These are phyloP conservation scores for Pollenia labialis DNA, from an alignment of 2,888 invertebrate genomes.

Conservation along the genomic window DNA sequence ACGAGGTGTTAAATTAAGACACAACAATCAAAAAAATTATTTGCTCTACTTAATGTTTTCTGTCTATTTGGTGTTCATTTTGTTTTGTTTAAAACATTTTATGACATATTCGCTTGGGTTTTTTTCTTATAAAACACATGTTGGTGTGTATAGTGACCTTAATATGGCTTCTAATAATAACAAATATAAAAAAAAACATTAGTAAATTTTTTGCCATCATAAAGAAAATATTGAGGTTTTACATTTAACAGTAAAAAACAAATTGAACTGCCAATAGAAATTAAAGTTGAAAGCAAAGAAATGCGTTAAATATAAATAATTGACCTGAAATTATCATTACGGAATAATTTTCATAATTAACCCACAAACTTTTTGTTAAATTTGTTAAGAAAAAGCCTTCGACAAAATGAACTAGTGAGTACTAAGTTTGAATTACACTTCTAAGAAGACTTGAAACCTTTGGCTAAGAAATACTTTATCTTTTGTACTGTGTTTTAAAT, in stretches of 20 bases:
- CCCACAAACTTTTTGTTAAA: not conserved
- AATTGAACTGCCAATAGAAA: not conserved
- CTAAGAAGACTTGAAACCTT: not conserved
- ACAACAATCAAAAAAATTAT: slow-evolving; percentile 45
- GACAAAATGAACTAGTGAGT: no score
- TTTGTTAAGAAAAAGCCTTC: no score
- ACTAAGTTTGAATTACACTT: no score
- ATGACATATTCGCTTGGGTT: slow-evolving; percentile 1
- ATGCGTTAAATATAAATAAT: slow-evolving; percentile 18
- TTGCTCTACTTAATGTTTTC: slow-evolving; percentile 47
- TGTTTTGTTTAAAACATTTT: slow-evolving; percentile 21
- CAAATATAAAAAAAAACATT: slow-evolving; percentile 20
- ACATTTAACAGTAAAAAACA: slow-evolving; percentile 13
- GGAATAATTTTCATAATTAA: not conserved
- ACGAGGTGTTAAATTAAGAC: slow-evolving; percentile 39
- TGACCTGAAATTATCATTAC: not conserved
- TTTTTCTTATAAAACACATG: not conserved
- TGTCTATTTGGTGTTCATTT: not conserved
- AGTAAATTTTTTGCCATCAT: not conserved
- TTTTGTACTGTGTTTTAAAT: not conserved
- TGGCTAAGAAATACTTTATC: not conserved
- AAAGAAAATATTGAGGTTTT: slow-evolving; percentile 24
- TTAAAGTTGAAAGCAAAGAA: not conserved
- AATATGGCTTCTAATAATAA: slow-evolving; percentile 35
- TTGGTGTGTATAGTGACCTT: slow-evolving; percentile 24